These are phyloP conservation scores for Adelphocoris suturalis DNA, from an alignment of 2,888 invertebrate species.

Conservation along the genomic window DNA sequence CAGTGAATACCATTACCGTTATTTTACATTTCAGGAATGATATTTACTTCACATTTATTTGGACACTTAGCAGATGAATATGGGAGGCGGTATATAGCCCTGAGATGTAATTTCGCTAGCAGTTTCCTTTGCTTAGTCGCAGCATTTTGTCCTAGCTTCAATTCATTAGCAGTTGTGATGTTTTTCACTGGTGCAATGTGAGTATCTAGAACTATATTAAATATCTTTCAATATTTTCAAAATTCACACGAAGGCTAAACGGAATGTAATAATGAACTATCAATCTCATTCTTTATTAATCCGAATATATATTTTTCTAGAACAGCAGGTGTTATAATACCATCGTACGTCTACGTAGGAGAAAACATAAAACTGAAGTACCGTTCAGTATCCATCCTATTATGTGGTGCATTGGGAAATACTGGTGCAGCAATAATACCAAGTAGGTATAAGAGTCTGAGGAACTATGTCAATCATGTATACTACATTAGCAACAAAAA, in stretches of 20 bases:
- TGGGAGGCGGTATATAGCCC: conserved; percentile 35
- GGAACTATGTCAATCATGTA: no score
- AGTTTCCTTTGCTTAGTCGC: conserved; percentile 6
- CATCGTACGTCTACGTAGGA: conserved; percentile 51
- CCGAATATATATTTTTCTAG: background rate
- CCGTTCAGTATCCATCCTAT: conserved; percentile 22
- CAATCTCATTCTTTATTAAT: background rate
- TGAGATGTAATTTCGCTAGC: conserved; percentile 46
- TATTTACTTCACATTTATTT: conserved; percentile 50
- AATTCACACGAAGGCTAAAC: background rate
- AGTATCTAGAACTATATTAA: background rate
- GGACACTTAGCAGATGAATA: conserved; percentile 58
- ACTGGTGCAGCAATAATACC: conserved; percentile 17
- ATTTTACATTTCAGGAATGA: conserved; percentile 43
- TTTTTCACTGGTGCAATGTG: conserved; percentile 47
- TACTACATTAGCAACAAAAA: no score
- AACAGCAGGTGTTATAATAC: conserved; percentile 54
- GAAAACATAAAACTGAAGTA: conserved; percentile 23
- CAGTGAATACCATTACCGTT: no score
- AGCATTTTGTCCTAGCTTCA: conserved; percentile 43
- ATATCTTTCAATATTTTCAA: background rate
- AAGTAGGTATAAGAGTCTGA: background rate
- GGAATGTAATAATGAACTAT: background rate
- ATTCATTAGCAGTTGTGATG: background rate
- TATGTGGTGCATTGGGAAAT: conserved; percentile 45